Evolutionary conservation across 1,140 invertebrate genomes (phyloP), one percentile per base, ranked within the genome.

Genomic region (Xylocopa sonorina): DNA sequence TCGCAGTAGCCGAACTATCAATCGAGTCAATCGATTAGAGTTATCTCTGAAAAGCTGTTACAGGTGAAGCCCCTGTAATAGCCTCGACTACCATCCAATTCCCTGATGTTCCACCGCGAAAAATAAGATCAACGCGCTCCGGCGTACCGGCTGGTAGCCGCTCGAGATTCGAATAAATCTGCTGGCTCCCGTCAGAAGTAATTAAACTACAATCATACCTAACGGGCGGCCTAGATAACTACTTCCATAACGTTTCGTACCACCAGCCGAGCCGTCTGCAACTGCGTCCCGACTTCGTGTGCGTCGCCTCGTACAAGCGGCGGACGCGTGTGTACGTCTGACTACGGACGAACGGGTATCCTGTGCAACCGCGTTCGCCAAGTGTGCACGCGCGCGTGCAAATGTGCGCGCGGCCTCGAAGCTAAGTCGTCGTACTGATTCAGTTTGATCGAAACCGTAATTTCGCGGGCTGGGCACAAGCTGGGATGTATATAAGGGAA

Each of bases 201-300:
- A 87, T 87, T 87, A 87, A 86, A 87, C 84, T 84, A 84, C 78
- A 84, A 84, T 87, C 78, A 79, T 86, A 67, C 50, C 53, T 85
- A 84, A 85, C 77, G 57, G n/a, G 68, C 58, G 51, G 62, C 38
- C 68, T 29, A 78, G 78, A 78, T 85, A 82, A 85, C 83, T 53
- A 51, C 57, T 82, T 78, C 48, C 67, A 78, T 34, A 24, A 41
- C 51, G 14, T 63, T n/a, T 71, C 69, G 75, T 64, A 74, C 10
- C 46, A 34, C 75, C 38, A 64, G 51, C 58, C 69, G 46, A 6
- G 57, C 46, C 76, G 50, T 64, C 76, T 80, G 57, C 55, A 68
- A 68, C 67, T 82, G 41, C 41, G 43, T 76, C 16, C 32, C 18
- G 27, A 75, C 48, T 51, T 18, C 16, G 27, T 32, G 53, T 46